Conservation (phyloP, 2,113 vertebrate genomes). For the Leptosomus discolor region DNA sequence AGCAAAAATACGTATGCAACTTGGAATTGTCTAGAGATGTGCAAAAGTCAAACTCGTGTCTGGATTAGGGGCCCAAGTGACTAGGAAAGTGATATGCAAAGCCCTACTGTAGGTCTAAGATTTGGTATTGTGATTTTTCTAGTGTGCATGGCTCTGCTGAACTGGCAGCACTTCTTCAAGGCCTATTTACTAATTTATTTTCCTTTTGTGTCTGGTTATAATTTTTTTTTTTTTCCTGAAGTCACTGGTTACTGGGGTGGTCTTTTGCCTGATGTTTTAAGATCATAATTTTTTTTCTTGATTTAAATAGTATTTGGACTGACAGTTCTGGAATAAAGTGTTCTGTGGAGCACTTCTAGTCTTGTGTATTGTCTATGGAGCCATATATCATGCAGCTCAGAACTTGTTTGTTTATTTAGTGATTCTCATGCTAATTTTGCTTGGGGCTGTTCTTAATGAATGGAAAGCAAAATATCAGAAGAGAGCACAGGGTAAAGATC, state of each 20-base stretch:
- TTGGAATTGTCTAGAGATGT: background rate
- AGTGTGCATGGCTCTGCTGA: background rate
- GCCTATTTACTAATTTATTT: background rate
- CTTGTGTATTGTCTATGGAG: background rate
- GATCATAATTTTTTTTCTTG: background rate
- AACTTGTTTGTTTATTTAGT: constrained; percentile 60
- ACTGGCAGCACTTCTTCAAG: background rate
- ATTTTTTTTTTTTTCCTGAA: background rate
- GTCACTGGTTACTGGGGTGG: background rate
- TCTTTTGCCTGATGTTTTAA: background rate
- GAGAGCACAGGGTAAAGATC: constrained; percentile 59
- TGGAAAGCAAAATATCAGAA: constrained; percentile 66
- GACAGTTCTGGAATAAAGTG: background rate
- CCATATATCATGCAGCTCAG: background rate
- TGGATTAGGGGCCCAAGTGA: background rate
- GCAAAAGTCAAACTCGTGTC: background rate
- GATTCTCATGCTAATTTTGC: constrained; percentile 60
- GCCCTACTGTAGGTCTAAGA: background rate
- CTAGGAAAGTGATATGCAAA: background rate
- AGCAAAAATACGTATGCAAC: background rate
- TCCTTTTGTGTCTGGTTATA: background rate
- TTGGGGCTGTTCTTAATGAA: constrained; percentile 62
- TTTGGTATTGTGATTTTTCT: background rate
- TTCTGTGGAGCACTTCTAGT: background rate
- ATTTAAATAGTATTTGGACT: background rate